These are phyloP conservation scores for Abrostola triplasia DNA, from an alignment of 2,888 invertebrate genomes.

Conservation along the genomic window DNA sequence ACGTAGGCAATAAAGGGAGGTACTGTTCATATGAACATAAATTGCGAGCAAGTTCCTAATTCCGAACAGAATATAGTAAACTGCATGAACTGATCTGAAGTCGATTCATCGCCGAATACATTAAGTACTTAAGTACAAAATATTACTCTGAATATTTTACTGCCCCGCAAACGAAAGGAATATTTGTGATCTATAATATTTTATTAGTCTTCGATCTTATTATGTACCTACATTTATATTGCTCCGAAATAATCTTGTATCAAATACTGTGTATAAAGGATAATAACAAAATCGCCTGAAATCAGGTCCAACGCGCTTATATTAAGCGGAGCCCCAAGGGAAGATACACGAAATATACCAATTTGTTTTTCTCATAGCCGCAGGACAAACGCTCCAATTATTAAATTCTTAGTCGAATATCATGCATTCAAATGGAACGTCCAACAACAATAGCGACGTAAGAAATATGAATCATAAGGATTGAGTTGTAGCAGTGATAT, in stretches of 20 bases:
- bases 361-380: constrained; percentile 77
- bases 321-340: constrained; percentile 62
- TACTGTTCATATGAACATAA: not conserved
- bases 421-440: constrained; percentile 67
- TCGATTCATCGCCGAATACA: not conserved
- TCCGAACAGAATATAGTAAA: not conserved
- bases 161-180: not conserved
- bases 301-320: constrained; percentile 31
- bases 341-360: constrained; percentile 68
- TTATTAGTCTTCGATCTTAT: not conserved
- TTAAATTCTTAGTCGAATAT: constrained; percentile 78
- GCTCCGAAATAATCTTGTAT: constrained; percentile 12
- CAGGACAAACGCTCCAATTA: constrained; percentile 78
- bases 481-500: constrained; percentile 70
- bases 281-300: constrained; percentile 40
- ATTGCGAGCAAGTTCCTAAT: constrained; percentile 2
- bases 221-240: not conserved
- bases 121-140: too few relatives aligned
- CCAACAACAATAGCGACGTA: constrained; percentile 73
- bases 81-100: not conserved
- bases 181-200: not conserved
- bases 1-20: constrained; percentile 6
- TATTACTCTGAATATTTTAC: not conserved
- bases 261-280: constrained; percentile 18
- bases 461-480: constrained; percentile 82